Evolutionary conservation across 2,888 invertebrate species (phyloP).

Genomic region (Papilio gigon): DNA sequence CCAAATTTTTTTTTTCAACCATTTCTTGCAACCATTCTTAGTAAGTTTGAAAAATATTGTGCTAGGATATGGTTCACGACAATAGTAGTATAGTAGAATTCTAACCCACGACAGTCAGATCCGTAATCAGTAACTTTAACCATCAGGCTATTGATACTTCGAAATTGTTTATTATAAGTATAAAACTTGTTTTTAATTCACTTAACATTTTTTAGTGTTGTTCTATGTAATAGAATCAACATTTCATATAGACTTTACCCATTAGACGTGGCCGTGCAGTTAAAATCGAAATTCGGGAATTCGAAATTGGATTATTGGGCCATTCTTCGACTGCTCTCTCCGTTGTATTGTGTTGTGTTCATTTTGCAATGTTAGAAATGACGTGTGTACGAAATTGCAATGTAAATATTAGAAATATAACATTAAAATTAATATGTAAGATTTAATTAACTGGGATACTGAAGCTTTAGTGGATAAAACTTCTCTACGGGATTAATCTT

Average conservation of each 20-base stretch:
- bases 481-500: too few relatives aligned
- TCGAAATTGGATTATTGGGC: constrained; percentile 41
- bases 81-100: too few relatives aligned
- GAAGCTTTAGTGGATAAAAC: not conserved
- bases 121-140: too few relatives aligned
- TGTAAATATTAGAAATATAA: not conserved
- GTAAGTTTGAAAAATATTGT: too few relatives aligned
- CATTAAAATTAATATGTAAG: not conserved
- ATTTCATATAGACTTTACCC: constrained; percentile 28
- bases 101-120: too few relatives aligned
- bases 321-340: constrained; percentile 36
- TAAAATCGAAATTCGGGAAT: constrained; percentile 19
- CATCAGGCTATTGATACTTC: too few relatives aligned
- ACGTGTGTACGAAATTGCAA: not conserved
- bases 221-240: constrained; percentile 47
- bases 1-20: too few relatives aligned
- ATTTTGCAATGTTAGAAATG: constrained; percentile 28
- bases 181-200: not conserved
- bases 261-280: constrained; percentile 24
- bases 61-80: too few relatives aligned
- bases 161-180: too few relatives aligned
- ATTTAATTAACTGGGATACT: not conserved
- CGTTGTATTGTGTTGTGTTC: constrained; percentile 10
- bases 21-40: too few relatives aligned
- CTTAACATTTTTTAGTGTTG: constrained; percentile 25